Conservation (phyloP, 2,888 invertebrate species). For the Diachrysia chrysitis region DNA sequence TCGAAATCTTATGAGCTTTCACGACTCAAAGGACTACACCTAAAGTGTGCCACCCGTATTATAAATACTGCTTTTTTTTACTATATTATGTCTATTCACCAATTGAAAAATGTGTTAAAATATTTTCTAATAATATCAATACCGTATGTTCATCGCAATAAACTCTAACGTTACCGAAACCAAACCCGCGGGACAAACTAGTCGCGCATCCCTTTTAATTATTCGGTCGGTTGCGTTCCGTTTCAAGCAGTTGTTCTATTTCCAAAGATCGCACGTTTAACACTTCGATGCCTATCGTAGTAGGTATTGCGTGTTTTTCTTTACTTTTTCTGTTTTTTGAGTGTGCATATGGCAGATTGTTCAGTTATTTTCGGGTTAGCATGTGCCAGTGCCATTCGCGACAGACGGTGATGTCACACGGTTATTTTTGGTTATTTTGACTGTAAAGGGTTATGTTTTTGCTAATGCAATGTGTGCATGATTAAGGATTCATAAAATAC, state of each 20-base stretch:
- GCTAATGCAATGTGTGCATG: conserved; percentile 57
- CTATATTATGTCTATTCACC: too few species aligned
- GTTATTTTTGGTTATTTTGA: conserved; percentile 76
- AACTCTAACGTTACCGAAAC: conserved; percentile 31
- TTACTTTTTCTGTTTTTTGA: conserved; percentile 51
- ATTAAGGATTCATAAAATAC: conserved; percentile 50
- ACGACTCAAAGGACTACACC: neutral
- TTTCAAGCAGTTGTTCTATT: conserved; percentile 70
- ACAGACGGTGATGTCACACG: conserved; percentile 86
- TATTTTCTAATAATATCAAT: neutral
- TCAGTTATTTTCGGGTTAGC: conserved; percentile 84
- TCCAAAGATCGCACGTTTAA: conserved; percentile 63
- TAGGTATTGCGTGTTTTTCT: conserved; percentile 55
- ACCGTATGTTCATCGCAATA: neutral
- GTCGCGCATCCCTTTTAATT: conserved; percentile 66
- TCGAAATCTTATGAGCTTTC: neutral
- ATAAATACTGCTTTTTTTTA: too few species aligned
- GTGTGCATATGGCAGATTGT: conserved; percentile 82
- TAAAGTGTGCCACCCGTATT: too few species aligned
- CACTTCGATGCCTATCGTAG: conserved; percentile 71
- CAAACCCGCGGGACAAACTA: conserved; percentile 29
- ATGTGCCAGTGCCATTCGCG: conserved; percentile 83
- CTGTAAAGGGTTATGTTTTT: conserved; percentile 79
- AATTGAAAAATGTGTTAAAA: too few species aligned
- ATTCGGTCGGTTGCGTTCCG: conserved; percentile 69